A percentile compares a stretch with the other conserved stretches of the same genome.
Conservation (phyloP, 2,113 vertebrate genomes). For the Poicephalus gulielmi region DNA sequence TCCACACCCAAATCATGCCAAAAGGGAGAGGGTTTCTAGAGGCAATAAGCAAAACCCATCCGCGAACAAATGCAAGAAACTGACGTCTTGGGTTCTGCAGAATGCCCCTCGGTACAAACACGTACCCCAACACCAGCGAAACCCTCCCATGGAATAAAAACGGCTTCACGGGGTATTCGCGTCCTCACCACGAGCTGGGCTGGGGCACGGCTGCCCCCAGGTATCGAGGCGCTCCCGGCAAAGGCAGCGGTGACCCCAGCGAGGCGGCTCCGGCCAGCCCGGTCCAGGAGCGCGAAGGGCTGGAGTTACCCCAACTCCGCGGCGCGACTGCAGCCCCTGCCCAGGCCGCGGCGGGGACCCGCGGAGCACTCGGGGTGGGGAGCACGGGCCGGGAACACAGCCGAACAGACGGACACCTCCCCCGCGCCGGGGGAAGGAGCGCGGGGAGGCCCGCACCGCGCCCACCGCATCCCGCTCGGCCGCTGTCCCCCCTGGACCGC, state of each 20-base stretch:
- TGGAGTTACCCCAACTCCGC: not conserved
- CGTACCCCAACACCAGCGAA: rapidly evolving
- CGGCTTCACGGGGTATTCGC: rapidly evolving
- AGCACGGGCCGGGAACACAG: not conserved
- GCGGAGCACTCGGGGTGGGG: too few species aligned
- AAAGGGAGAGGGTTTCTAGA: not conserved
- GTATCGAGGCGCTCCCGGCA: not conserved
- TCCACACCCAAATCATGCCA: not conserved
- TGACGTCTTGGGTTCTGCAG: rapidly evolving
- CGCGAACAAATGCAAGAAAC: rapidly evolving
- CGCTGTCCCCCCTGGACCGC: too few species aligned
- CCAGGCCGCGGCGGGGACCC: not conserved
- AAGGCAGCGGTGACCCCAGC: not conserved
- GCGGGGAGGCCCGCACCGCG: not conserved
- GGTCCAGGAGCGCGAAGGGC: not conserved
- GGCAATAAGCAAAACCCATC: not conserved
- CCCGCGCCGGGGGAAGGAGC: not conserved
- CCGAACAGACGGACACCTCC: not conserved
- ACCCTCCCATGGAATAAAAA: rapidly evolving
- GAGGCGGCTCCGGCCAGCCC: not conserved
- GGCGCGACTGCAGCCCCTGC: not conserved
- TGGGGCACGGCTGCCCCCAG: not conserved
- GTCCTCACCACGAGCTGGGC: not conserved
- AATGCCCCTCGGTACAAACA: rapidly evolving
- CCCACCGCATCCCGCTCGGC: not conserved